These are phyloP conservation scores for Loris lydekkerianus DNA, from an alignment of 2,797 vertebrate species.

Conservation along the genomic window DNA sequence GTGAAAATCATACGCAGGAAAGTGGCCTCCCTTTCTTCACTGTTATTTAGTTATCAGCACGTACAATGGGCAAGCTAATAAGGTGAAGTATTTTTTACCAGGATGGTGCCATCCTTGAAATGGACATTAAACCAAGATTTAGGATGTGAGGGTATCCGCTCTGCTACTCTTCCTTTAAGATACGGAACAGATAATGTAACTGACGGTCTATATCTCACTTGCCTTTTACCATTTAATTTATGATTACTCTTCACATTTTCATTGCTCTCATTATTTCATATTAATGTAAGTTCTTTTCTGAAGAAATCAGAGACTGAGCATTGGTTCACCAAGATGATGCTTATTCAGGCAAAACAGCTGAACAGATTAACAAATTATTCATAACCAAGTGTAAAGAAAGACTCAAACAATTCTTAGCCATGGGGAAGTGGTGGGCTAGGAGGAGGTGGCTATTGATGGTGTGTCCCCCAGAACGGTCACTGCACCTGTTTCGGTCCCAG, in stretches of 20 bases:
- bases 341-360: background rate
- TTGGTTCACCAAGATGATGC: background rate
- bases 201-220: constrained; percentile 21
- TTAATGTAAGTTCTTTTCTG: background rate
- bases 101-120: background rate
- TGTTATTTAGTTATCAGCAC: constrained; percentile 76
- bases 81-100: constrained; percentile 59
- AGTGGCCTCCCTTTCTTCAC: constrained; percentile 51
- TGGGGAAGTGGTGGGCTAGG: background rate
- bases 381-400: constrained; percentile 13
- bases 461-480: background rate
- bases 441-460: background rate
- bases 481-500: background rate
- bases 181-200: constrained; percentile 43
- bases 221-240: background rate
- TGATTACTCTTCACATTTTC: background rate
- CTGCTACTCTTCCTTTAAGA: background rate
- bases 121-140: constrained; percentile 75
- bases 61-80: constrained; percentile 70
- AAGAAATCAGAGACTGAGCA: constrained; percentile 16
- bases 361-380: background rate
- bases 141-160: background rate
- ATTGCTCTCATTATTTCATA: background rate
- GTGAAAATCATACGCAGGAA: constrained; percentile 56
- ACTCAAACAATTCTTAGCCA: background rate